A percentile compares a stretch with the other conserved stretches of the same genome.
Evolutionary conservation across 2,797 vertebrate genomes (phyloP).

Genomic region (Morus bassanus): DNA sequence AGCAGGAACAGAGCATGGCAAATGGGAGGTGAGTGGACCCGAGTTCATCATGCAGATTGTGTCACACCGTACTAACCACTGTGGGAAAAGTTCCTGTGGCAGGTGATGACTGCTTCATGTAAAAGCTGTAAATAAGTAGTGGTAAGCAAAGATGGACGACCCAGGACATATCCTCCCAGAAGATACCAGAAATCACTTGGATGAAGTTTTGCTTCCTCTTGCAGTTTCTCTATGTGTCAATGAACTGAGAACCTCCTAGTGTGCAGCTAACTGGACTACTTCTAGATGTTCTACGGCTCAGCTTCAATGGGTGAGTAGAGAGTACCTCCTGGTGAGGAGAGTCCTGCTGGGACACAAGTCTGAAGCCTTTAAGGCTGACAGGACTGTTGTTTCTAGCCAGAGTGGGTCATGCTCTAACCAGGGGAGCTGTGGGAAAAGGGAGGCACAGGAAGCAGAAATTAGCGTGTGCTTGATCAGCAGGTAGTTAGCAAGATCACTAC

Average conservation of each 20-base stretch:
- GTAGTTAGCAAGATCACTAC: not conserved
- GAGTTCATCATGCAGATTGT: not conserved
- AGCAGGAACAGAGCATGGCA: not conserved
- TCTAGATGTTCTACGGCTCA: not conserved
- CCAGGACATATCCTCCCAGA: not conserved
- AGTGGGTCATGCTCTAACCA: not conserved
- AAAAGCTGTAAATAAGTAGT: not conserved
- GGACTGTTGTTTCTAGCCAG: not conserved
- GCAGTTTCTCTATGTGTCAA: not conserved
- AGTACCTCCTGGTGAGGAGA: not conserved
- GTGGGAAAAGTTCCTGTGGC: accelerated
- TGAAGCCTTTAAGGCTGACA: not conserved
- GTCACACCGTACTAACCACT: not conserved
- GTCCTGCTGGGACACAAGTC: not conserved
- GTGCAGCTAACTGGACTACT: not conserved
- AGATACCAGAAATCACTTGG: not conserved
- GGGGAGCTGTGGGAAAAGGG: not conserved
- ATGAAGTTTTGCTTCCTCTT: not conserved
- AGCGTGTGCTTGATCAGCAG: not conserved
- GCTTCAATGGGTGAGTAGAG: not conserved
- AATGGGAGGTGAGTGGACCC: not conserved
- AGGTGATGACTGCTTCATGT: not conserved
- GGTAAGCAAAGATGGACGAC: not conserved
- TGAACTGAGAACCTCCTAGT: not conserved
- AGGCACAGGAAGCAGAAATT: not conserved